These are phyloP conservation scores for Ceraclea dissimilis DNA, from an alignment of 2,888 invertebrate genomes.

Conservation along the genomic window DNA sequence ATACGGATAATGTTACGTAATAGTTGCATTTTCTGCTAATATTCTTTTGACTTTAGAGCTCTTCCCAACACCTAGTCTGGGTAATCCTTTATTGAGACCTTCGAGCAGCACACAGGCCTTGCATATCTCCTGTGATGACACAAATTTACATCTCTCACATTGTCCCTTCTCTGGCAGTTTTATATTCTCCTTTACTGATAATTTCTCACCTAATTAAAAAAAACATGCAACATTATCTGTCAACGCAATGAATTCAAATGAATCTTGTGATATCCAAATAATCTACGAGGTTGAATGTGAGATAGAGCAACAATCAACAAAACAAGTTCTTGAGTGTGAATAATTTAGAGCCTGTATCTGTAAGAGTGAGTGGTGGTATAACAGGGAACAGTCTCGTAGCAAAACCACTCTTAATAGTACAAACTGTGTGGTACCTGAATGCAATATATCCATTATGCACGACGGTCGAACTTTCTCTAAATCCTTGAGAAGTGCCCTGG, in stretches of 20 bases:
- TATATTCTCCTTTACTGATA: constrained; percentile 74
- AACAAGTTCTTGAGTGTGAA: too few species aligned
- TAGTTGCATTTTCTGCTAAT: constrained; percentile 47
- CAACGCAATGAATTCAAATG: too few species aligned
- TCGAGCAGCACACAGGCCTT: constrained; percentile 95
- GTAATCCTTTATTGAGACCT: constrained; percentile 89
- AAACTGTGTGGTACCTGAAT: too few species aligned
- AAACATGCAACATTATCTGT: not conserved
- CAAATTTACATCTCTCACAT: constrained; percentile 83
- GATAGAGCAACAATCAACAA: too few species aligned
- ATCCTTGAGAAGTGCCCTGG: constrained; percentile 85
- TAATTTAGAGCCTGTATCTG: too few species aligned
- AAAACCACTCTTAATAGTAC: too few species aligned
- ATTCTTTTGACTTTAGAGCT: constrained; percentile 69
- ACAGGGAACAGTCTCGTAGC: too few species aligned
- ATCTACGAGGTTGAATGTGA: too few species aligned
- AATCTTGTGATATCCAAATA: too few species aligned
- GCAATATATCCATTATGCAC: constrained; percentile 87
- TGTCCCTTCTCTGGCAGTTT: constrained; percentile 73
- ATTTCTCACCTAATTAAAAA: constrained; percentile 63
- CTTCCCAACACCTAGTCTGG: constrained; percentile 85
- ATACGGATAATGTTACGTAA: too few species aligned
- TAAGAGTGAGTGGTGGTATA: too few species aligned
- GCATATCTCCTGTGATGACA: constrained; percentile 88
- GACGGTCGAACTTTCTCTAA: constrained; percentile 89